Conservation (phyloP, 1,140 invertebrate genomes). For the Bombus haemorrhoidalis region DNA sequence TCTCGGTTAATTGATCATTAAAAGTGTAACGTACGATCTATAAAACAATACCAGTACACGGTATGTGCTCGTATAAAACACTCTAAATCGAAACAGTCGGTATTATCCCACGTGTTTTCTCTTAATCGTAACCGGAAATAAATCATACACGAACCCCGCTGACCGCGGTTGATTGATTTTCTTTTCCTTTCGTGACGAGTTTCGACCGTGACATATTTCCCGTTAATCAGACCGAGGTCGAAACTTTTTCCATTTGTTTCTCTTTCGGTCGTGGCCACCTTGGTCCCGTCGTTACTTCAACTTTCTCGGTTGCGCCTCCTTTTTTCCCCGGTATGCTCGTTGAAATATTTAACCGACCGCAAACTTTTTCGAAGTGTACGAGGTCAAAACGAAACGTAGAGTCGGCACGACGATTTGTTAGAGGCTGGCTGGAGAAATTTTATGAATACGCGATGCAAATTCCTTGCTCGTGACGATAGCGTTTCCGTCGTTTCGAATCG, state of each 20-base stretch:
- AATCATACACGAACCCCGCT: neutral
- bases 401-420: slow-evolving; percentile 57
- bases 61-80: neutral
- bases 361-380: slow-evolving; percentile 48
- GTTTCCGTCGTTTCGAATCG: slow-evolving; percentile 1
- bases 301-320: slow-evolving; percentile 41
- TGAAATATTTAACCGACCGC: slow-evolving; percentile 64
- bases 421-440: slow-evolving; percentile 15
- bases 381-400: slow-evolving; percentile 23
- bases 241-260: slow-evolving; percentile 68
- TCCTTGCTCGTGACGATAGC: neutral
- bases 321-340: neutral
- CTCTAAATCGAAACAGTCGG: neutral
- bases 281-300: slow-evolving; percentile 59
- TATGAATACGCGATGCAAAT: slow-evolving; percentile 30
- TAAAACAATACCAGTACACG: neutral
- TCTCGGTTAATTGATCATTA: neutral
- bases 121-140: neutral
- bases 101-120: neutral
- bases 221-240: slow-evolving; percentile 61
- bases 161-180: slow-evolving; percentile 60
- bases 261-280: slow-evolving; percentile 22
- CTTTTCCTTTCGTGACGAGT: slow-evolving; percentile 45
- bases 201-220: slow-evolving; percentile 62
- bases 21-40: neutral